Evolutionary conservation across 37 sponge, comb jelly and placozoan genomes (phyloP), one percentile per base, ranked within the genome.

Genomic region (Tethya wilhelma): DNA sequence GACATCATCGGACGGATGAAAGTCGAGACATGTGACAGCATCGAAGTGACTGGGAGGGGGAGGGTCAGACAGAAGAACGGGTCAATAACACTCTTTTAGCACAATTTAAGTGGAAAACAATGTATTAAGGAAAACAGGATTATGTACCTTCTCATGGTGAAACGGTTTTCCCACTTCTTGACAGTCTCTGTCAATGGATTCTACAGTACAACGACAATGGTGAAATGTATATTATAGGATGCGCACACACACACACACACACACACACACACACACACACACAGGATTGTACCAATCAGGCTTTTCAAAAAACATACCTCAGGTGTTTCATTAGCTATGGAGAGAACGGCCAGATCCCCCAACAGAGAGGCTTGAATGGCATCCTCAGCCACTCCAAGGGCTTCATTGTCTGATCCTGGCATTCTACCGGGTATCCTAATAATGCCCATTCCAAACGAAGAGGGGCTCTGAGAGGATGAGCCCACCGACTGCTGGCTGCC

Each of bases 31-130:
- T 25, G 94, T 83, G 34, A 96, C 94, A 34, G 78, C 90, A 81
- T 96, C 97, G 67, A 88, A 93, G 73, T 96, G 97, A 81, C 94
- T 96, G 69, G 7, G 75, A 55, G 46, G 42, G 36, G 67, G 59
- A 3, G n/a, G n/a, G n/a, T n/a, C n/a, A n/a, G n/a, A n/a, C n/a
- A n/a, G n/a, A n/a, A n/a, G n/a, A n/a, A n/a, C n/a, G n/a, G n/a
- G n/a, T n/a, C n/a, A n/a, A n/a, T n/a, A n/a, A n/a, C n/a, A n/a
- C n/a, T n/a, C n/a, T n/a, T n/a, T n/a, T n/a, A n/a, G n/a, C n/a
- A n/a, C n/a, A n/a, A n/a, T n/a, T n/a, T n/a, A n/a, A n/a, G n/a
- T n/a, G n/a, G n/a, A n/a, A n/a, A n/a, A n/a, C n/a, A n/a, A n/a
- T n/a, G n/a, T n/a, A n/a, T n/a, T n/a, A n/a, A n/a, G n/a, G n/a